These are phyloP conservation scores for Acrossocheilus fasciatus DNA, from an alignment of 2,797 vertebrate species.

Conservation along the genomic window DNA sequence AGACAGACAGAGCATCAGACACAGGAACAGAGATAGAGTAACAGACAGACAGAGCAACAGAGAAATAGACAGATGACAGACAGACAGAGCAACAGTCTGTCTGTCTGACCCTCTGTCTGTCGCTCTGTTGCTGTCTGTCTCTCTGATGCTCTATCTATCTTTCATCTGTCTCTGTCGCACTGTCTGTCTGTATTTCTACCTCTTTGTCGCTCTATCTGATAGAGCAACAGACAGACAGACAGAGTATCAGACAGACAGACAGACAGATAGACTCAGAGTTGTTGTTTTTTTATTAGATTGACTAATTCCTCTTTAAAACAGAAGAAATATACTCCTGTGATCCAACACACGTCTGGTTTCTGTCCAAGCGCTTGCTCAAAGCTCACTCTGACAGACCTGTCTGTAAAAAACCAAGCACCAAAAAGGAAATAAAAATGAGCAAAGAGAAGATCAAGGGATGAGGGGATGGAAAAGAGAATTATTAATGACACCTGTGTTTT, in stretches of 20 bases:
- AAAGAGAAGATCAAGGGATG: slow-evolving; percentile 29
- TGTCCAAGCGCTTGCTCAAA: neutral
- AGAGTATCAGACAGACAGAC: neutral
- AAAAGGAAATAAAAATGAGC: slow-evolving; percentile 14
- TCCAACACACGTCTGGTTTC: slow-evolving; percentile 6
- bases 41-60: too few species aligned
- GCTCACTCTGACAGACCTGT: neutral
- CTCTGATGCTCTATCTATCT: too few species aligned
- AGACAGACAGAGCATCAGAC: neutral
- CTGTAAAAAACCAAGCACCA: neutral
- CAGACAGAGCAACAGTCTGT: too few species aligned
- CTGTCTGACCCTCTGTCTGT: too few species aligned
- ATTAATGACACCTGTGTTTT: slow-evolving; percentile 35
- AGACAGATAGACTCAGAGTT: neutral
- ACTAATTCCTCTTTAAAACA: too few species aligned
- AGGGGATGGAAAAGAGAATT: slow-evolving; percentile 28
- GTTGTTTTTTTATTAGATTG: neutral
- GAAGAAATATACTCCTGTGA: neutral
- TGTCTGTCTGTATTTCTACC: too few species aligned
- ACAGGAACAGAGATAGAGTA: too few species aligned
- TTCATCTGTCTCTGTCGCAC: too few species aligned
- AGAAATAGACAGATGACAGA: too few species aligned
- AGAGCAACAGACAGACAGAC: neutral
- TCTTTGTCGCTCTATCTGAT: neutral
- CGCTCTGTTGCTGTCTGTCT: too few species aligned